phyloP scores from a whole-genome alignment of 2,797 vertebrate species.

The Danio albolineatus region DNA sequence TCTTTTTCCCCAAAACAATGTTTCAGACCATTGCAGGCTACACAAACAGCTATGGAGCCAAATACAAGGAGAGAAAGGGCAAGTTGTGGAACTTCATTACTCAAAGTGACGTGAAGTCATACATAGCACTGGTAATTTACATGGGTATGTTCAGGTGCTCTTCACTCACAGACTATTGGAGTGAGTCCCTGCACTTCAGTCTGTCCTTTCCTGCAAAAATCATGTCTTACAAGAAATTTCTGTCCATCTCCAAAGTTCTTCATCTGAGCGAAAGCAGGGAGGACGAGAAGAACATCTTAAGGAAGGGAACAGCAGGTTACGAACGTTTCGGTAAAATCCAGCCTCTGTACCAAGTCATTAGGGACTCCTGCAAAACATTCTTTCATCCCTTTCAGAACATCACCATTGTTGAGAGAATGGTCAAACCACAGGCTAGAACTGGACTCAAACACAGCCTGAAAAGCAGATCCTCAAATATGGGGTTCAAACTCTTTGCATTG shows the following conservation, averaged over 20 bases:
- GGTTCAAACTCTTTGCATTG: constrained; percentile 74
- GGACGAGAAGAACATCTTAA: constrained; percentile 12
- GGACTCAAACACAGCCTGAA: constrained; percentile 69
- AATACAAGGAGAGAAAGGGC: not conserved
- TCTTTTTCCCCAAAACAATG: constrained; percentile 5
- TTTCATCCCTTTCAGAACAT: constrained; percentile 61
- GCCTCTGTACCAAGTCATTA: constrained; percentile 22
- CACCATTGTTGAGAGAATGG: constrained; percentile 74
- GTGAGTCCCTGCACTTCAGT: not conserved
- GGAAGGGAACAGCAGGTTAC: constrained; percentile 24
- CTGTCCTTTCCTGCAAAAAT: constrained; percentile 18
- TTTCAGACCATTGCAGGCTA: constrained; percentile 2
- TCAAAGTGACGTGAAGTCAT: not conserved
- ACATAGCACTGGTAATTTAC: constrained; percentile 19
- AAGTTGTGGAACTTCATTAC: constrained; percentile 5
- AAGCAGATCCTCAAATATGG: constrained; percentile 70
- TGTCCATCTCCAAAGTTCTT: constrained; percentile 8
- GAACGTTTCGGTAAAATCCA: constrained; percentile 29
- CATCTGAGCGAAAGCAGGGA: constrained; percentile 5
- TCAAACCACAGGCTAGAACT: constrained; percentile 66
- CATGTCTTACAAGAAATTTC: constrained; percentile 30
- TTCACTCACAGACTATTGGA: constrained; percentile 20
- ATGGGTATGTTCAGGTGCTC: constrained; percentile 21
- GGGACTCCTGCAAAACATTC: constrained; percentile 5
- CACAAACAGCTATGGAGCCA: constrained; percentile 17